A percentile compares a stretch with the other conserved stretches of the same genome.
Conservation (phyloP, 37 sponge, comb jelly and placozoan genomes). For the Axinella damicornis region DNA sequence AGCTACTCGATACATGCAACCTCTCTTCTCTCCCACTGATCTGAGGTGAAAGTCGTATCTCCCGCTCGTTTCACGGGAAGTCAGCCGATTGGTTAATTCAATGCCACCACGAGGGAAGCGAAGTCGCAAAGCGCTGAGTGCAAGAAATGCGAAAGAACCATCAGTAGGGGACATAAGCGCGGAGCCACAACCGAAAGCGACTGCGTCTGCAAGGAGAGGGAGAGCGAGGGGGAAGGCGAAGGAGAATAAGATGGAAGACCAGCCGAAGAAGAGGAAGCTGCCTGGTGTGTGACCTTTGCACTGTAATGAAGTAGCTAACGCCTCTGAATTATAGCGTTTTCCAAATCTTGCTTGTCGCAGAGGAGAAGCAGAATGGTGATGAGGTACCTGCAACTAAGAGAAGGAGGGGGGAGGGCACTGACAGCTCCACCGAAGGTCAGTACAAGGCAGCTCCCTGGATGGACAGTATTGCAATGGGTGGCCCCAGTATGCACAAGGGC, state of each 20-base stretch:
- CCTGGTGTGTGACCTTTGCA: not conserved
- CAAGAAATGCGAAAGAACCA: not conserved
- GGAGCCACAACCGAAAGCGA: not conserved
- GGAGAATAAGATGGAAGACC: conserved; percentile 4
- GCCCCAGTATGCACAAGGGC: too few species aligned
- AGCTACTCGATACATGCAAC: too few species aligned
- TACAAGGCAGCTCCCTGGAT: too few species aligned
- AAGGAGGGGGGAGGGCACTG: not conserved
- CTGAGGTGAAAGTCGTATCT: not conserved
- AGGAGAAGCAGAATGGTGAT: not conserved
- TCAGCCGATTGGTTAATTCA: too few species aligned
- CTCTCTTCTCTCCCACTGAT: not conserved
- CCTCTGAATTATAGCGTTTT: too few species aligned
- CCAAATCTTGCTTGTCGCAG: not conserved
- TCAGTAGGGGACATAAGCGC: not conserved
- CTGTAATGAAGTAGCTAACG: too few species aligned
- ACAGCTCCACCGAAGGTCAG: too few species aligned
- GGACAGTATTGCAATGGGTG: too few species aligned
- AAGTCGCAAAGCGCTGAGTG: not conserved
- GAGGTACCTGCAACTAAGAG: conserved; percentile 27
- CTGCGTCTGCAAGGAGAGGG: not conserved
- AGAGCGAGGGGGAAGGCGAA: too few species aligned
- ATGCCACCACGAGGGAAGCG: conserved; percentile 6
- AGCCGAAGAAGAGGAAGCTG: conserved; percentile 15
- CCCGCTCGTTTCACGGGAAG: not conserved